Evolutionary conservation across 2,888 invertebrate species (phyloP).

Genomic region (Pristionchus fissidentatus): DNA sequence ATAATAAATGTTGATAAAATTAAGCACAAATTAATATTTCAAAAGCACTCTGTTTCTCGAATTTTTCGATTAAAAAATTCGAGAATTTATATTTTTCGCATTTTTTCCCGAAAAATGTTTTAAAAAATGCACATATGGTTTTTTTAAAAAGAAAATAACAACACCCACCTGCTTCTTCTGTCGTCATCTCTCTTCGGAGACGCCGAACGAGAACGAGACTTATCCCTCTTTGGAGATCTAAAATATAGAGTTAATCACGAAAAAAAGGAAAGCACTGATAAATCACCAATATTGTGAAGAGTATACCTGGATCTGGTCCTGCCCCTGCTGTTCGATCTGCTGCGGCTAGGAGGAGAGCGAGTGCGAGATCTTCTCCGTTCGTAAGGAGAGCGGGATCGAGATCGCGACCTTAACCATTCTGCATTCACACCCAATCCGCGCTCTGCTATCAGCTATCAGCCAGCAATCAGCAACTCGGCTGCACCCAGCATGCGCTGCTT

Average conservation of each 20-base stretch:
- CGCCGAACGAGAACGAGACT: conserved; percentile 49
- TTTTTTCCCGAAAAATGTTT: too few relatives aligned
- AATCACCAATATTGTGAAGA: neutral
- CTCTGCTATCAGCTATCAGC: conserved; percentile 33
- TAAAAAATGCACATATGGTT: too few relatives aligned
- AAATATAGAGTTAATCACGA: neutral
- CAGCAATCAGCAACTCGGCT: conserved; percentile 34
- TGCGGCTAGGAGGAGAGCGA: conserved; percentile 40
- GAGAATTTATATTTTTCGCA: too few relatives aligned
- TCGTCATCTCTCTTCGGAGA: conserved; percentile 38
- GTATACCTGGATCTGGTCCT: conserved; percentile 18
- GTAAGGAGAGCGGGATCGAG: conserved; percentile 56
- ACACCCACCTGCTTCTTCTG: conserved; percentile 29
- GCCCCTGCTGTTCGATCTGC: conserved; percentile 36
- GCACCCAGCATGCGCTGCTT: conserved; percentile 22
- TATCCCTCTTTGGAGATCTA: conserved; percentile 28
- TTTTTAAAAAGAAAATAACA: too few relatives aligned
- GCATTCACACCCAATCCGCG: conserved; percentile 12
- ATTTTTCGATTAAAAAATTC: too few relatives aligned
- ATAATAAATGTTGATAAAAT: too few relatives aligned
- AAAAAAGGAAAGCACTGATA: neutral
- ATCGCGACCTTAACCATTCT: conserved; percentile 41
- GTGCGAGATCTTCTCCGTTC: conserved; percentile 48
- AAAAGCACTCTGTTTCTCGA: too few relatives aligned
- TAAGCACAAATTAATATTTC: too few relatives aligned